Base-by-base conservation (phyloP, 1,140 invertebrate genomes). In the Gonioctena quinquepunctata region DNA sequence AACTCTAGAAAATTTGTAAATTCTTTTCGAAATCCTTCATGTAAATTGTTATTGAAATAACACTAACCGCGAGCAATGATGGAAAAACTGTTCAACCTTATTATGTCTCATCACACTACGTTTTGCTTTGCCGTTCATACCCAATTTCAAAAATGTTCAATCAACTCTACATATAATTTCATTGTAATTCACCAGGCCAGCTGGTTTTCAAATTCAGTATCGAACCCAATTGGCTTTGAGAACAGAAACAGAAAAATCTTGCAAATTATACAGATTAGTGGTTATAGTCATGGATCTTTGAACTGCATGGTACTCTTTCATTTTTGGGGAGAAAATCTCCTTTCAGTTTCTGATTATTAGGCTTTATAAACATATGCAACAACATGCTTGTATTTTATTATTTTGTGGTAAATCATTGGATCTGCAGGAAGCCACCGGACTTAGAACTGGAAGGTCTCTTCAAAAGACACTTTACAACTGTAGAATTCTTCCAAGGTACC, bases 401-500 rank as follows among this genome's bases (percentile, higher is more conserved):
- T 42, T 42, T 42, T 42, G 33, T 42, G 33, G 33, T 42, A 65
- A 65, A 22, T 52, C 2, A 19, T 79, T 76, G 72, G 68, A 85
- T 87, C 86, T 88, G 83, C 85, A 95, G 93, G 90, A 94, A 95
- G 88, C 93, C 93, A 85, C 93, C 93, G 83, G 96, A 98, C 89
- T 90, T 99, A 87, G 96, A 99, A 90, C 90, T 99, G 88, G 96
- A 99, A 90, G 96, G 96, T 88, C 91, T 99, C 82, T 97, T 99
- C 90, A 99, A 99, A 89, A 91, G 97, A 87, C 96, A 99, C 90
- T 99, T 98, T 90, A 99, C 96, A 80, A 98, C 97, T 83, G 96
- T 99, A 87, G 96, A 99, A 89, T 99, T 98, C 92, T 99, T 99
- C 91, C 96, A 98, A 90, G 97, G 97, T 86, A 97, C 96, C 87